A percentile compares a stretch with the other conserved stretches of the same genome.
These are phyloP conservation scores for Drosophila leontia DNA, from an alignment of 1,140 invertebrate species.

Conservation along the genomic window DNA sequence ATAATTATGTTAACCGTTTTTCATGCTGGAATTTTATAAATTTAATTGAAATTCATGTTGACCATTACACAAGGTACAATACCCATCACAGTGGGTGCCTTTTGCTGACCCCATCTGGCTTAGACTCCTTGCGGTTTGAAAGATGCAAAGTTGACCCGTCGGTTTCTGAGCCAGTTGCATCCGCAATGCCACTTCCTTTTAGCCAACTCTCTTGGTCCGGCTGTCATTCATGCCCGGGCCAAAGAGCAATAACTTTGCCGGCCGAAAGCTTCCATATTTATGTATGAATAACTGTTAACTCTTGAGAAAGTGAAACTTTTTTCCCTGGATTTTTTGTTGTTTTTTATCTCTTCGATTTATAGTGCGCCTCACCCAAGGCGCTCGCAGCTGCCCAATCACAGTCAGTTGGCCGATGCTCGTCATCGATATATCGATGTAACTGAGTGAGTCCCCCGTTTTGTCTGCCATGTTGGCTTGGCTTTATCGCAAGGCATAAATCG, in stretches of 20 bases:
- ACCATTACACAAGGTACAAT: background rate
- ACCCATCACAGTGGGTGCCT: background rate
- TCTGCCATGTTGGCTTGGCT: constrained; percentile 28
- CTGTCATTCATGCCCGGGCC: constrained; percentile 48
- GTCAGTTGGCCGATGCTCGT: constrained; percentile 41
- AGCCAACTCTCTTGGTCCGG: background rate
- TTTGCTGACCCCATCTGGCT: background rate
- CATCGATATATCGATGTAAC: constrained; percentile 62
- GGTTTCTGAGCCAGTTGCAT: constrained; percentile 17
- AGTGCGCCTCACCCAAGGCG: constrained; percentile 65
- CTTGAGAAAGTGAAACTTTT: constrained; percentile 81
- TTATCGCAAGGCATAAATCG: constrained; percentile 81
- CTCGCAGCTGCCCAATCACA: constrained; percentile 42
- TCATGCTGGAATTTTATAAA: background rate
- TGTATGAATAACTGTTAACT: constrained; percentile 78
- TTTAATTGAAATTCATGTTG: too few species aligned
- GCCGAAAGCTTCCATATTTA: constrained; percentile 72
- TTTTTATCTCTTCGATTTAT: constrained; percentile 75
- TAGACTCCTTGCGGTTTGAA: background rate
- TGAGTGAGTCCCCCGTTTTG: constrained; percentile 53
- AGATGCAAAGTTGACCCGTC: background rate
- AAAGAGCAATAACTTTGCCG: constrained; percentile 54
- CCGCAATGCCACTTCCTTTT: constrained; percentile 35
- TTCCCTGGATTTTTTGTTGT: constrained; percentile 26
- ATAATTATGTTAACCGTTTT: too few species aligned